Percentiles rank a stretch among this genome's conserved stretches.
These are phyloP conservation scores for Cercopithecus diana DNA, from an alignment of 2,797 vertebrate species.

Conservation along the genomic window DNA sequence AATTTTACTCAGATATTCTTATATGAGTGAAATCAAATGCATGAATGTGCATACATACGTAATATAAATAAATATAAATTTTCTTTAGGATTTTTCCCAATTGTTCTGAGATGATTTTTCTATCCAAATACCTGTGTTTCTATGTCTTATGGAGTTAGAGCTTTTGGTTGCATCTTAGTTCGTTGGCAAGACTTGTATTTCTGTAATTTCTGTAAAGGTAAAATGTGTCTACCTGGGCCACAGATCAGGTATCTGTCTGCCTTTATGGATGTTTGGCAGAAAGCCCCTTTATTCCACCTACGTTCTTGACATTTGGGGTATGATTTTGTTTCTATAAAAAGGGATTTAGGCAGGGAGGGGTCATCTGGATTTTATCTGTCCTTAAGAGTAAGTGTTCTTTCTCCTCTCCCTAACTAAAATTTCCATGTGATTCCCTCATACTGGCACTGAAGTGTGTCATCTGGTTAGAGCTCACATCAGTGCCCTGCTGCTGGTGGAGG, in stretches of 20 bases:
- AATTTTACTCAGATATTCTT: not conserved
- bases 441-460: slow-evolving; percentile 48
- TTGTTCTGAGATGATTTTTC: slow-evolving; percentile 22
- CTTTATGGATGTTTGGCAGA: not conserved
- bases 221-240: not conserved
- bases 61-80: not conserved
- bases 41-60: not conserved
- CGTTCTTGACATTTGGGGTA: not conserved
- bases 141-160: slow-evolving; percentile 4
- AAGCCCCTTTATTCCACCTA: not conserved
- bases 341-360: not conserved
- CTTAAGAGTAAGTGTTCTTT: slow-evolving; percentile 63
- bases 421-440: slow-evolving; percentile 10
- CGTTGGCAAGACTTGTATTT: not conserved
- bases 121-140: not conserved
- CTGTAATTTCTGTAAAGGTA: slow-evolving; percentile 6
- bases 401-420: slow-evolving; percentile 46
- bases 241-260: slow-evolving; percentile 36
- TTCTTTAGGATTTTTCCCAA: not conserved
- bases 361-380: slow-evolving; percentile 51
- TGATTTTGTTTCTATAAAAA: slow-evolving; percentile 38
- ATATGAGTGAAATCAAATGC: not conserved
- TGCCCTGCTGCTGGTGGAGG: slow-evolving; percentile 38
- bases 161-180: slow-evolving; percentile 24
- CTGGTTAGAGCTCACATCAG: slow-evolving; percentile 70